These are phyloP conservation scores for Leucania comma DNA, from an alignment of 2,888 invertebrate species.

Conservation along the genomic window DNA sequence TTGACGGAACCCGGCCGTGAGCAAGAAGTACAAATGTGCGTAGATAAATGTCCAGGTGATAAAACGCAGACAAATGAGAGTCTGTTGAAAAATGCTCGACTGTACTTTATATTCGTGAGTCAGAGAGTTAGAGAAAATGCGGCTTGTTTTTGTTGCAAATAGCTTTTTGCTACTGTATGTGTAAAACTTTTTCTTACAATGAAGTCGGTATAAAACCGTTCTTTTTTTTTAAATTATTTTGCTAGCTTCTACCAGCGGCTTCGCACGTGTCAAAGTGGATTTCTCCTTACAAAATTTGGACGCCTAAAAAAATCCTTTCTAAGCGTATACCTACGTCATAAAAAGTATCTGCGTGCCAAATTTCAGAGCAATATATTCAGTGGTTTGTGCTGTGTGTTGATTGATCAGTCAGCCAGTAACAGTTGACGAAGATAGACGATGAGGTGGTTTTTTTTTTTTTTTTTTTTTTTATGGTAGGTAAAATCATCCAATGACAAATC, in stretches of 20 bases:
- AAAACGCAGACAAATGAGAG: constrained; percentile 54
- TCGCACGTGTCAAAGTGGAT: too few relatives aligned
- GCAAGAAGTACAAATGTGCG: constrained; percentile 45
- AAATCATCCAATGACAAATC: too few relatives aligned
- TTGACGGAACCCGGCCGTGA: constrained; percentile 45
- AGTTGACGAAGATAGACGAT: too few relatives aligned
- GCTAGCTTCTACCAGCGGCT: background rate
- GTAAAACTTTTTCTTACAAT: background rate
- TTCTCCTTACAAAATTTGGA: too few relatives aligned
- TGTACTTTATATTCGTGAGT: constrained; percentile 52
- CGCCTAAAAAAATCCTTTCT: too few relatives aligned
- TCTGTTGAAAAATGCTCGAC: constrained; percentile 49
- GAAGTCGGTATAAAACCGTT: background rate
- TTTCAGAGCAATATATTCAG: too few relatives aligned
- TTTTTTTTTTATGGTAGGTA: too few relatives aligned
- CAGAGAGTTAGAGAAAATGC: constrained; percentile 19
- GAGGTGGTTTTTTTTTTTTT: too few relatives aligned
- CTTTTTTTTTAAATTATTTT: background rate
- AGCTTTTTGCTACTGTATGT: background rate
- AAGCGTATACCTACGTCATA: too few relatives aligned
- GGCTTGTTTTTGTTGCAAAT: constrained; percentile 29
- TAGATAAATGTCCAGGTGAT: constrained; percentile 56
- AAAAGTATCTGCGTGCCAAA: too few relatives aligned
- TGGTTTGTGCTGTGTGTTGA: too few relatives aligned
- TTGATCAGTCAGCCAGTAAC: too few relatives aligned